Evolutionary conservation across 2,113 vertebrate genomes (phyloP).

Genomic region (Peucedramus taeniatus): DNA sequence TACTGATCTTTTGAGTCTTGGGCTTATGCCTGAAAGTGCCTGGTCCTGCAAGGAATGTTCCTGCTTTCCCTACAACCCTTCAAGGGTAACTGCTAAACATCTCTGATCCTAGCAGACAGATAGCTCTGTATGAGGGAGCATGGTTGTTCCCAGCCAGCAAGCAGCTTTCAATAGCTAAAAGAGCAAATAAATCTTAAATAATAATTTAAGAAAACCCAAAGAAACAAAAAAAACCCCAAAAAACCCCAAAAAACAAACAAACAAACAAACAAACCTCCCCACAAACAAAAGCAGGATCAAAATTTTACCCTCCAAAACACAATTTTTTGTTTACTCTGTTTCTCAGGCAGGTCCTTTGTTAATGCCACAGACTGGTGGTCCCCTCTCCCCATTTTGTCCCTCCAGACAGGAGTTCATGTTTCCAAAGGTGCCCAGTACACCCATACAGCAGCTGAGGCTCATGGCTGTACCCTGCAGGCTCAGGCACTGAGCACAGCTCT

Average conservation of each 20-base stretch:
- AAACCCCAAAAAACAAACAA: too few relatives aligned
- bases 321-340: not conserved
- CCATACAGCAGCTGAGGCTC: not conserved
- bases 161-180: not conserved
- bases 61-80: not conserved
- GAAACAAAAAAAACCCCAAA: not conserved
- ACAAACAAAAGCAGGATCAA: too few relatives aligned
- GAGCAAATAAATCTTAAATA: not conserved
- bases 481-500: not conserved
- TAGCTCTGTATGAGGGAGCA: not conserved
- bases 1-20: not conserved
- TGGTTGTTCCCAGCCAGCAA: not conserved
- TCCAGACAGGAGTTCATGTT: not conserved
- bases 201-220: not conserved
- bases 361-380: not conserved
- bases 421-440: not conserved
- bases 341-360: not conserved
- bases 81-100: not conserved
- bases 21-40: not conserved
- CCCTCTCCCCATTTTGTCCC: not conserved
- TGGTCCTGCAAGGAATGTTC: not conserved
- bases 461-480: not conserved
- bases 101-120: not conserved
- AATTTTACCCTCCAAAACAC: not conserved
- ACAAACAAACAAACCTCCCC: rapidly evolving